Base-by-base conservation (phyloP, 2,113 vertebrate species). In the Oncorhynchus clarkii region DNA sequence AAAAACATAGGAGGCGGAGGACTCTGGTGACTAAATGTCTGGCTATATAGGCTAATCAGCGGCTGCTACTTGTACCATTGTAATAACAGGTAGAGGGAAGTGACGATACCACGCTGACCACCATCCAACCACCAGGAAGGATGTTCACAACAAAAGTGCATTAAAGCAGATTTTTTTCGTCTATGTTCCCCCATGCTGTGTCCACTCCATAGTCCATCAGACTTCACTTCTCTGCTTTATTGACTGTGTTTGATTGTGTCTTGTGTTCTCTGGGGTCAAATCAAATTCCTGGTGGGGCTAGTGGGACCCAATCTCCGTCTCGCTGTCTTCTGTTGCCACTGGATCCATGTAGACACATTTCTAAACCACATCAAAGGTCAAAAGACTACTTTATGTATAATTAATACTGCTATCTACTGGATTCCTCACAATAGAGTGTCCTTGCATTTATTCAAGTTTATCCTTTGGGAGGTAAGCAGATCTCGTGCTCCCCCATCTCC, bases 381-480 rank as follows among this genome's bases (percentile, higher is more conserved):
- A 71, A 74, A 81, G 65, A 70, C 54, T 76, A 59, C 67, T 74
- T 71, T 70, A 85, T 85, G 68, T 75, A 80, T 87, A 82, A 87
- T 86, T 87, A 78, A 89, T 85, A 76, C 4, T 66, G 70, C 80
- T 84, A 88, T 89, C 77, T 81, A 48, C 54, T 82, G 49, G n/a
- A 68, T 27, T 48, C 24, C 24, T 65, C 65, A 27, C 27, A 34
- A n/a, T 34, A 68, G 59, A n/a, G 20, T 39, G 67, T 45, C 51
- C 66, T 74, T 70, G 71, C 80, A 26, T 70, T 73, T 75, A 34
- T 78, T 81, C 39, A 80, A 82, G 79, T 83, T 79, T 73, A 80
- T 84, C 87, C 80, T 34, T 72, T 81, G 88, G 84, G 88, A 85
- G 71, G 67, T 34, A 22, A 78, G 65, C 74, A 81, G 51, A 80